These are phyloP conservation scores for Betta splendens DNA, from an alignment of 2,797 vertebrate species.

Conservation along the genomic window DNA sequence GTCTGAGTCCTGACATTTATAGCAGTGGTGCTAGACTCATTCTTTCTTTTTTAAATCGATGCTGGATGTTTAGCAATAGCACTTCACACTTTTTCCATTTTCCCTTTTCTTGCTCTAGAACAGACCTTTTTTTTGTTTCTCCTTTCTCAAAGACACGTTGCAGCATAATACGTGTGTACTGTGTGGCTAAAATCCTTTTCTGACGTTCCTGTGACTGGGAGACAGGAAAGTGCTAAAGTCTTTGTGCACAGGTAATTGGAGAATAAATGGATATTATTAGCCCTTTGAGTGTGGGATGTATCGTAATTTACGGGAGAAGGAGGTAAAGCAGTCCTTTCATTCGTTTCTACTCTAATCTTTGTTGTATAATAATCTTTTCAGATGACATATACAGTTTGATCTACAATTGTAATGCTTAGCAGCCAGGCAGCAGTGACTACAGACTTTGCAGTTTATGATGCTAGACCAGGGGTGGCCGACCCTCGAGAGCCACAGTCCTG, in stretches of 20 bases:
- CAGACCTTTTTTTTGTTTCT: too few relatives aligned
- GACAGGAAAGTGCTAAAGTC: not conserved
- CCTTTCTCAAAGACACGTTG: conserved; percentile 32
- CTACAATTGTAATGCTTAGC: too few relatives aligned
- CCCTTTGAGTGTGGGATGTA: conserved; percentile 2
- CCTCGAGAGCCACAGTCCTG: too few relatives aligned
- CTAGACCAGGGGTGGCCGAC: too few relatives aligned
- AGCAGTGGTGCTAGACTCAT: not conserved
- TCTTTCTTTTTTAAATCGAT: conserved; percentile 1
- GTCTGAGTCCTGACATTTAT: too few relatives aligned
- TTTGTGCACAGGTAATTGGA: conserved; percentile 1
- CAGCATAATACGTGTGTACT: conserved; percentile 23
- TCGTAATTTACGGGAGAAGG: too few relatives aligned
- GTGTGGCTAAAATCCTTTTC: conserved; percentile 15
- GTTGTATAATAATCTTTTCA: too few relatives aligned
- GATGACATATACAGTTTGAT: too few relatives aligned
- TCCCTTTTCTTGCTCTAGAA: conserved; percentile 22
- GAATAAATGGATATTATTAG: not conserved
- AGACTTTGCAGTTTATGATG: too few relatives aligned
- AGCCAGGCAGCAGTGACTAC: too few relatives aligned
- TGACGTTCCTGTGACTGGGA: not conserved
- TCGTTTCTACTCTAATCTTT: too few relatives aligned
- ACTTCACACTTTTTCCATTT: conserved; percentile 6
- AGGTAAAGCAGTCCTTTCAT: too few relatives aligned
- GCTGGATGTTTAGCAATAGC: not conserved